Evolutionary conservation across 2,113 vertebrate species (phyloP).

Genomic region (Podarcis cretensis): DNA sequence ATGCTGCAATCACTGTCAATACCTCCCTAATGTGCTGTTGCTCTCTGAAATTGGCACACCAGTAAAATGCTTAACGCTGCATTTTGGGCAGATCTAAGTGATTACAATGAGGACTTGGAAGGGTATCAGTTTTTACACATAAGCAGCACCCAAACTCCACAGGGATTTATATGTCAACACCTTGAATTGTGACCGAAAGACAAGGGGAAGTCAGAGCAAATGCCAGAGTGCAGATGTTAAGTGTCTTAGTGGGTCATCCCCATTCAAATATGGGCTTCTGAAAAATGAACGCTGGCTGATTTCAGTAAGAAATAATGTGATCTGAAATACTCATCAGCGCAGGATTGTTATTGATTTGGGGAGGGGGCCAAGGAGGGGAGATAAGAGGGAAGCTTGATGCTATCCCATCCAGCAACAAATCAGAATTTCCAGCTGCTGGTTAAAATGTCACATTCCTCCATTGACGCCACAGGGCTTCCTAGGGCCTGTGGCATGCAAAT

Average conservation of each 20-base stretch:
- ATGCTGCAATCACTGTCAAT: not conserved
- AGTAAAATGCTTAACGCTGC: no score
- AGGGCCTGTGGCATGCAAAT: conserved; percentile 11
- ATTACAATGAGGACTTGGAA: not conserved
- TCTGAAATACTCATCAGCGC: not conserved
- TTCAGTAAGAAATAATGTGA: not conserved
- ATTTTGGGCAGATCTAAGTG: not conserved
- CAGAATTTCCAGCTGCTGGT: not conserved
- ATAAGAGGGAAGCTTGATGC: no score
- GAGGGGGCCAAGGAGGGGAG: not conserved
- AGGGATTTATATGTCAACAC: not conserved
- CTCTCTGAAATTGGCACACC: not conserved
- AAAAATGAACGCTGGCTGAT: not conserved
- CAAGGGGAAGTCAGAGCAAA: not conserved
- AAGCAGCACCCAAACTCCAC: not conserved
- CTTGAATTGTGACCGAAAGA: not conserved
- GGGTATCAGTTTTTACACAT: not conserved
- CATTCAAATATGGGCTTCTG: not conserved
- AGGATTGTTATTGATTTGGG: not conserved
- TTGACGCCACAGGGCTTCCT: not conserved
- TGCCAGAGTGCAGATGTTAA: not conserved
- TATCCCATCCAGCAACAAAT: not conserved
- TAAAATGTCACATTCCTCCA: not conserved
- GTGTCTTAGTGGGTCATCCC: not conserved
- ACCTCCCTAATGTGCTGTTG: not conserved